These are phyloP conservation scores for Circaetus gallicus DNA, from an alignment of 2,113 vertebrate genomes.

Conservation along the genomic window DNA sequence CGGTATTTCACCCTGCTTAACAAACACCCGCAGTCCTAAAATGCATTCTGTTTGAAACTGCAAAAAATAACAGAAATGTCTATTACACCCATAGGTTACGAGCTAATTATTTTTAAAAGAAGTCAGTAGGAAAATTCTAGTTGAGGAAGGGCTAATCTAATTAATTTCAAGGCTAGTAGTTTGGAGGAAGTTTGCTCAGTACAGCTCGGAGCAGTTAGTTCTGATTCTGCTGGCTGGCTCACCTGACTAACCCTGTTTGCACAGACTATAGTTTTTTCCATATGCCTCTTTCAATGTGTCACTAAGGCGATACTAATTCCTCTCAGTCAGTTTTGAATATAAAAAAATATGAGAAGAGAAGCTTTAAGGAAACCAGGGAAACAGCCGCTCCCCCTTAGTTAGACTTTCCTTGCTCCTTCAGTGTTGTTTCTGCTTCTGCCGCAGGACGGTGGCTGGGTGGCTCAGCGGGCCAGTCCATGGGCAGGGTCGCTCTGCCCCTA, in stretches of 20 bases:
- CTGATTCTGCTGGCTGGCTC: not conserved
- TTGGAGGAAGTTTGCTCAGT: not conserved
- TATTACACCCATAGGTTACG: too few relatives aligned
- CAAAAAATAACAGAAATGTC: not conserved
- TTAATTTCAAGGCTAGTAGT: not conserved
- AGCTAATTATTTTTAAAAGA: not conserved
- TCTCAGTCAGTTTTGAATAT: not conserved
- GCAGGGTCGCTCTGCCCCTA: not conserved
- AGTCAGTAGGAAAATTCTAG: not conserved
- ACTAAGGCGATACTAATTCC: not conserved
- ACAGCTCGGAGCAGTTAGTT: not conserved
- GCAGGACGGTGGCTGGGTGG: too few relatives aligned
- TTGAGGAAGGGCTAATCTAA: not conserved
- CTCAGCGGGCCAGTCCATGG: rapidly evolving
- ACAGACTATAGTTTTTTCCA: not conserved
- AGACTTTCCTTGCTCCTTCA: not conserved
- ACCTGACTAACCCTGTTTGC: not conserved
- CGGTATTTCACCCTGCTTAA: not conserved
- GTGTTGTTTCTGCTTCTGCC: not conserved
- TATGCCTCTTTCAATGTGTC: not conserved
- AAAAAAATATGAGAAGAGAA: not conserved
- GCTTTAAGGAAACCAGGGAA: not conserved
- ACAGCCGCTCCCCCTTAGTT: too few relatives aligned
- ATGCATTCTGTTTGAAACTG: not conserved
- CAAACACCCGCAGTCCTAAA: not conserved